Evolutionary conservation across 2,888 invertebrate genomes (phyloP), one percentile per base, ranked within the genome.

Genomic region (Blastobasis lacticolella): DNA sequence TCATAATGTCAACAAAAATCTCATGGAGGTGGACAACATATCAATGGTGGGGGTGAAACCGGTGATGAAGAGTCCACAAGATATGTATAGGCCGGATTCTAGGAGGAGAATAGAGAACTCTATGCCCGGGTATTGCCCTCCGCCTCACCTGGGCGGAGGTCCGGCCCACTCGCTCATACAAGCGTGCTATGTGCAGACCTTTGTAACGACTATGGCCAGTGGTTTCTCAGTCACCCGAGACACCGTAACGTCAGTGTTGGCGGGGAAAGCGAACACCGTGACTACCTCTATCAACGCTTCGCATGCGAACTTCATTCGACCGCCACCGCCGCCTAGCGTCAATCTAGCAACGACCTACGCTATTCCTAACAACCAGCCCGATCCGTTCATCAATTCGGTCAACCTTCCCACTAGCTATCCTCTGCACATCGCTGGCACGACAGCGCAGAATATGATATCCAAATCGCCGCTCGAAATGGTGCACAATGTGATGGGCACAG

Each of bases 171-270:
- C 86, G 0, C 60, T 85, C 42, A 75, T 85, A 55, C 86, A 84
- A 58, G 71, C 87, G 2, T 84, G 83, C 62, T 86, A 87, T 52
- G 78, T 86, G 4, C 88, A 88, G 59, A 80, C 84, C 0, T 79
- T 75, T 57, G 82, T 89, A 0, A 84, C 84, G 1, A 88, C 87
- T 1, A 87, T 89, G 78, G 94, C 94, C 0, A 93, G 93, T 67
- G 92, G 94, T 6, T 92, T 94, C 69, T 94, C 94, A 0, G 92
- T 92, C 4, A 93, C 94, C 41, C 91, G 94, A 60, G 95, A 95
- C 69, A 95, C 95, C 0, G 93, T 95, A 23, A 95, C 95, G 0
- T 94, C 93, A 0, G 94, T 95, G 2, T 75, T 94, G 55, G 94
- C 94, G 3, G 94, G 94, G 4, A 90, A 92, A 71, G 91, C 94